phyloP scores from a whole-genome alignment of 2,888 invertebrate species.

The Tetrapedia diversipes region DNA sequence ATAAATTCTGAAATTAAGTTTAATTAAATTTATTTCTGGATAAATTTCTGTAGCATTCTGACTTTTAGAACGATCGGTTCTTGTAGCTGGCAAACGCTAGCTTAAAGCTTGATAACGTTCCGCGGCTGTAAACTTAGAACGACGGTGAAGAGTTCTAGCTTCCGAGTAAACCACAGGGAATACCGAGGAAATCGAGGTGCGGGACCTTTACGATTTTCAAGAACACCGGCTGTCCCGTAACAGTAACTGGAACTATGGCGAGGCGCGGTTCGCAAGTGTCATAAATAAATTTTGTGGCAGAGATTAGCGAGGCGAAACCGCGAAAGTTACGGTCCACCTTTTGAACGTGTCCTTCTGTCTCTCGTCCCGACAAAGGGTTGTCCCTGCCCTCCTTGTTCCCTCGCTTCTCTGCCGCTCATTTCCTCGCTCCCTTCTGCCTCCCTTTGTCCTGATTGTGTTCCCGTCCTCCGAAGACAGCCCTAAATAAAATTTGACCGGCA shows the following conservation, averaged over 20 bases:
- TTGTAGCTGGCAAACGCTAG: not conserved
- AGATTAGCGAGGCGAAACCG: conserved; percentile 73
- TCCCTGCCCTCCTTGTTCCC: conserved; percentile 5
- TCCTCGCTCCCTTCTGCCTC: not conserved
- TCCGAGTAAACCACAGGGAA: not conserved
- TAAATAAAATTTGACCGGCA: conserved; percentile 68
- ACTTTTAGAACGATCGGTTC: not conserved
- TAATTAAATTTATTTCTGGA: too few relatives aligned
- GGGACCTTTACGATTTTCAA: conserved; percentile 46
- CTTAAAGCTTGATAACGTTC: not conserved
- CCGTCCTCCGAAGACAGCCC: conserved; percentile 44
- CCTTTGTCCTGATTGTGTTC: conserved; percentile 21
- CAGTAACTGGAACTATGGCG: conserved; percentile 35
- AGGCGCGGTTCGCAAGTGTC: conserved; percentile 56
- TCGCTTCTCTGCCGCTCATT: not conserved
- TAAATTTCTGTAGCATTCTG: too few relatives aligned
- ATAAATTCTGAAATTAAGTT: too few relatives aligned
- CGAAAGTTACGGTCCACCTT: conserved; percentile 69
- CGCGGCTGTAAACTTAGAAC: not conserved
- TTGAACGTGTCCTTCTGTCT: conserved; percentile 49
- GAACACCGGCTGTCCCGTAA: conserved; percentile 22
- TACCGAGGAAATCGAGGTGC: not conserved
- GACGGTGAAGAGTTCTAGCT: not conserved
- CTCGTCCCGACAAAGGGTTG: conserved; percentile 57
- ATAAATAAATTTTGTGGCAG: conserved; percentile 71